phyloP scores from a whole-genome alignment of 2,113 vertebrate species.

The Pungitius pungitius region DNA sequence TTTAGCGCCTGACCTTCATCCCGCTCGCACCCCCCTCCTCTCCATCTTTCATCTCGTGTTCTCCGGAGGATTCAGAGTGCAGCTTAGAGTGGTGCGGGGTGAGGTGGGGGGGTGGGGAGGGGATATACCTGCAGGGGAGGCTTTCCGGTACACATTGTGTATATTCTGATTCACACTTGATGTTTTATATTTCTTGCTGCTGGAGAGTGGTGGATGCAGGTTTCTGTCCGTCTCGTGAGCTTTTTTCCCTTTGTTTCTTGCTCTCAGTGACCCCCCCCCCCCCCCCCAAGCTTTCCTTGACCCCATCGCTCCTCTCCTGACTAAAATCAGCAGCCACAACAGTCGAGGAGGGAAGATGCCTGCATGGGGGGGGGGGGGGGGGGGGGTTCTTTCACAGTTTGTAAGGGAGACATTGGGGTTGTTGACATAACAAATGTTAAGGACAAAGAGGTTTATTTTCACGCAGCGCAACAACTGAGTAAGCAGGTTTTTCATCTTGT shows the following conservation, averaged over 20 bases:
- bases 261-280: no score
- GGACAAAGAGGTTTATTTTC: background rate
- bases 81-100: background rate
- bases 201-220: background rate
- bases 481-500: conserved; percentile 27
- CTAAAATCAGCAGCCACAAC: conserved; percentile 39
- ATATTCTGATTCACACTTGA: background rate
- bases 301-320: conserved; percentile 12
- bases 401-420: conserved; percentile 41
- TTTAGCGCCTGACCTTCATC: conserved; percentile 56
- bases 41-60: conserved; percentile 51
- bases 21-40: conserved; percentile 17
- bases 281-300: background rate
- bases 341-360: conserved; percentile 10
- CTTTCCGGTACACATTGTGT: background rate
- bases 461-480: conserved; percentile 18
- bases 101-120: no score
- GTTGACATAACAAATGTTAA: conserved; percentile 31
- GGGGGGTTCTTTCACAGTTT: conserved; percentile 9
- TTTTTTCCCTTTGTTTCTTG: background rate
- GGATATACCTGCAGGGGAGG: conserved; percentile 10
- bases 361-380: no score
- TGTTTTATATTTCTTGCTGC: background rate
- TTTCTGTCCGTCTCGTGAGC: background rate
- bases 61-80: conserved; percentile 28